A percentile compares a stretch with the other conserved stretches of the same genome.
Conservation (phyloP, 2,888 invertebrate species). For the Phengaris alcon region DNA sequence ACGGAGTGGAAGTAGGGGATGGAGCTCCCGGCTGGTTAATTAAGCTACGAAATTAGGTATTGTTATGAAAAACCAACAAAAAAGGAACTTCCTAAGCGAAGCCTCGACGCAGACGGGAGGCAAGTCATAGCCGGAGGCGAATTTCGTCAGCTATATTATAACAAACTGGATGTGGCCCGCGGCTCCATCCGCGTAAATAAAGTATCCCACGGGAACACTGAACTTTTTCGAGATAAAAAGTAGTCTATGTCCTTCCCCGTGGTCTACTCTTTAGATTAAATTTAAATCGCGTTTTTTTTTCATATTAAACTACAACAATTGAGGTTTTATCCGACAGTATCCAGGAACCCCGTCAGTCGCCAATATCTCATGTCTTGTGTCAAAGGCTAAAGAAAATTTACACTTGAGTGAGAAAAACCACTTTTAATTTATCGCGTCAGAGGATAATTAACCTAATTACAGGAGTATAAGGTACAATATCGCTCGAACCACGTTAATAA, state of each 20-base stretch:
- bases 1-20: constrained; percentile 35
- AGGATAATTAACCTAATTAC: constrained; percentile 35
- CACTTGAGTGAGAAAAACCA: constrained; percentile 32
- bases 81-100: constrained; percentile 52
- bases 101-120: constrained; percentile 42
- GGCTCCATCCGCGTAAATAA: too few relatives aligned
- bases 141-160: background rate
- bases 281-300: too few relatives aligned
- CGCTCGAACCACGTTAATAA: constrained; percentile 30
- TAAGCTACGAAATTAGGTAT: constrained; percentile 65
- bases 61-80: constrained; percentile 53
- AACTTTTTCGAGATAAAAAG: too few relatives aligned
- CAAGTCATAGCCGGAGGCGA: constrained; percentile 26
- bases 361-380: constrained; percentile 15
- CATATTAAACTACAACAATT: too few relatives aligned
- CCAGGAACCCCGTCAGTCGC: background rate
- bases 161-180: too few relatives aligned
- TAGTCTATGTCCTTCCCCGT: too few relatives aligned
- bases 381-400: constrained; percentile 34
- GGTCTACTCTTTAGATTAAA: too few relatives aligned
- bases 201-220: too few relatives aligned
- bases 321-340: too few relatives aligned
- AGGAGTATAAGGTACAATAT: constrained; percentile 32
- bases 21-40: constrained; percentile 56
- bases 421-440: constrained; percentile 32